Evolutionary conservation across 2,113 vertebrate species (phyloP), one percentile per base, ranked within the genome.

Genomic region (Vulpes ferrilata): DNA sequence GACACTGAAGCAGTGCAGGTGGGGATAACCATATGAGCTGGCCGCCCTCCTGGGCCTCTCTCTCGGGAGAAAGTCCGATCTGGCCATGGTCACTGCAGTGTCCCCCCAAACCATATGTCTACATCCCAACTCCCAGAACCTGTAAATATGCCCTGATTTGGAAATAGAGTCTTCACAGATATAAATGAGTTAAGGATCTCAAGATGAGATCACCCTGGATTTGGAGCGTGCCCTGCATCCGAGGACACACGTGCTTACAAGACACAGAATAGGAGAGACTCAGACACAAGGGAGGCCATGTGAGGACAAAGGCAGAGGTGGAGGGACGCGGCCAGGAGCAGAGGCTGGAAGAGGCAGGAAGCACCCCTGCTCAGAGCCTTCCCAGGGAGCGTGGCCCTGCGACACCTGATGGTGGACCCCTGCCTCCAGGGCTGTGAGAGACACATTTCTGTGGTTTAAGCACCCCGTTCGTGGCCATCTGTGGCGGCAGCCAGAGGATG

Each of bases 1-100:
- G 32, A 4, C 1, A 7, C 83, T 20, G 0, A 3, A 15, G 16
- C 38, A 0, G 3, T 0, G 25, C 7, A 0, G n/a, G 15, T 0
- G 3, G 55, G 38, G 35, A n/a, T 0, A 2, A 7, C 48, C 38
- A 12, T 7, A 1, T 1, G 0, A 35, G 55, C 22, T 25, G 0
- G 0, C 4, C 1, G 1, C 23, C 55, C 35, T 10, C 1, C 1
- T 2, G 8, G 20, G 65, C 4, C n/a, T 2, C 7, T 2, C 48
- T 12, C 1, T 43, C 38, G 0, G 0, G 3, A 53, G 83, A 0
- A 4, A 2, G 23, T 27, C 15, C 11, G 11, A 20, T 2, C 64
- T 17, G 20, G 43, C 79, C 12, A 16, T 6, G 73, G 59, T n/a
- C 60, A 20, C n/a, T 4, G 51, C 22, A 11, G 15, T 20, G n/a